These are phyloP conservation scores for Ceyx cyanopectus DNA, from an alignment of 2,113 vertebrate species.

Conservation along the genomic window DNA sequence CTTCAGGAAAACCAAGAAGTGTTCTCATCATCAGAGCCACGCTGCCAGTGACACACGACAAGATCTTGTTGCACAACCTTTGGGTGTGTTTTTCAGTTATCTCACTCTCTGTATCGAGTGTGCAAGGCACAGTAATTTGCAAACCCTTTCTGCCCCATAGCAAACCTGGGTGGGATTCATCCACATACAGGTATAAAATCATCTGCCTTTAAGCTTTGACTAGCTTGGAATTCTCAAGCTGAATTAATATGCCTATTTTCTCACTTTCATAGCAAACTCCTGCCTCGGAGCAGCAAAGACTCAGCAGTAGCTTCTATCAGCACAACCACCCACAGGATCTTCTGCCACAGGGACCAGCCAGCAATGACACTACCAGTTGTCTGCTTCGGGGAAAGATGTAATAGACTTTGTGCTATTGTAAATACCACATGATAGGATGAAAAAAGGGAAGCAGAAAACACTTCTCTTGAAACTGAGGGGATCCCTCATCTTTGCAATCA, in stretches of 20 bases:
- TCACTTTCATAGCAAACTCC: background rate
- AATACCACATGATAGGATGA: background rate
- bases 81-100: background rate
- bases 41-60: background rate
- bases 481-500: background rate
- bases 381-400: background rate
- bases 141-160: background rate
- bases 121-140: background rate
- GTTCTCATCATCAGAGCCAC: background rate
- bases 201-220: background rate
- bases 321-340: background rate
- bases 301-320: background rate
- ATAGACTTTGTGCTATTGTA: accelerated
- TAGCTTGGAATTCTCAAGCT: background rate
- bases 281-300: background rate
- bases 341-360: background rate
- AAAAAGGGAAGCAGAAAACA: background rate
- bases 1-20: background rate
- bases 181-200: background rate
- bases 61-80: background rate
- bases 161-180: background rate
- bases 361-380: background rate
- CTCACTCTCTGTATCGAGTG: accelerated
- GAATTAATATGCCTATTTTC: background rate
- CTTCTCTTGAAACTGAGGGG: background rate